Percentiles rank a stretch among this genome's conserved stretches.
Conservation (phyloP, 1,140 invertebrate species). For the Lordiphosa mommai region DNA sequence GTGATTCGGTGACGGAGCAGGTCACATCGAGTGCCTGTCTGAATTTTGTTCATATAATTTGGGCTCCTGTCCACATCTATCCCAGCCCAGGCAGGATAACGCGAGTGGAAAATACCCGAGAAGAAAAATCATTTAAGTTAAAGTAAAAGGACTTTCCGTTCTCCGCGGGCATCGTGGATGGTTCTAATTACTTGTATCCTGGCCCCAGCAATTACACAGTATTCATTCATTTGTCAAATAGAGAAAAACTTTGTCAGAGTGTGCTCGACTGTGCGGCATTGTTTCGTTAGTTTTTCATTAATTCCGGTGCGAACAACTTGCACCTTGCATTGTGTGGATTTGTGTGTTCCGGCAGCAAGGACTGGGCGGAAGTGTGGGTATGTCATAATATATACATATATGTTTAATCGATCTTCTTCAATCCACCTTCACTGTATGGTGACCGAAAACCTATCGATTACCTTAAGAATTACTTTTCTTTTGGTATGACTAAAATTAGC, state of each 20-base stretch:
- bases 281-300: slow-evolving; percentile 28
- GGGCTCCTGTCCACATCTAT: neutral
- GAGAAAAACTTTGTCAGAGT: slow-evolving; percentile 22
- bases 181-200: slow-evolving; percentile 43
- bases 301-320: slow-evolving; percentile 7
- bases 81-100: slow-evolving; percentile 19
- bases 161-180: slow-evolving; percentile 11
- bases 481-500: slow-evolving; percentile 65
- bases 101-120: slow-evolving; percentile 43
- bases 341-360: slow-evolving; percentile 14
- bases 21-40: slow-evolving; percentile 2
- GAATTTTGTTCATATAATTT: no score
- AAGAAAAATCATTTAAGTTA: slow-evolving; percentile 5
- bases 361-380: slow-evolving; percentile 4
- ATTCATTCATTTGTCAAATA: slow-evolving; percentile 30
- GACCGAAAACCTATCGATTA: slow-evolving; percentile 48
- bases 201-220: slow-evolving; percentile 34
- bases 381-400: neutral
- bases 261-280: slow-evolving; percentile 30
- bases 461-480: slow-evolving; percentile 24
- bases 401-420: slow-evolving; percentile 1
- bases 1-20: slow-evolving; percentile 2
- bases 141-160: neutral
- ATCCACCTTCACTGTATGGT: neutral
- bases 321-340: slow-evolving; percentile 35